Percentiles rank a stretch among this genome's conserved stretches.
Conservation (phyloP, 2,888 invertebrate species). For the Cyclophora punctaria region DNA sequence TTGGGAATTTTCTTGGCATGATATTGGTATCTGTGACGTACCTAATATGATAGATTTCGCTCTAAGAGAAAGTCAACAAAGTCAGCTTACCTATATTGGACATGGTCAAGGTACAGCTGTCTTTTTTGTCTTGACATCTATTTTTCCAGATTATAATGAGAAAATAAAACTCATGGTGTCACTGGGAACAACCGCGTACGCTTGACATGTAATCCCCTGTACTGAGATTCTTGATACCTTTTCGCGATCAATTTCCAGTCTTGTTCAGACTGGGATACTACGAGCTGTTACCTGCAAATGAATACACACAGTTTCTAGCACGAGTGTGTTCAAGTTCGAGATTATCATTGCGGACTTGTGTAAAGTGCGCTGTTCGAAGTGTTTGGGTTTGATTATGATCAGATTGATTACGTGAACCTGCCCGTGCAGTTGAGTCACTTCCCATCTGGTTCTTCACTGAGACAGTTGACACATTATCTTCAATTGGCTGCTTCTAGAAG, state of each 20-base stretch:
- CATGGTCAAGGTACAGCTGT: constrained; percentile 81
- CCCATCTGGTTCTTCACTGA: constrained; percentile 54
- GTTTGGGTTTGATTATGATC: constrained; percentile 20
- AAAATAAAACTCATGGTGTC: constrained; percentile 75
- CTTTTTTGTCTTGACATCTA: constrained; percentile 77
- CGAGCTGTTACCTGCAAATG: constrained; percentile 2
- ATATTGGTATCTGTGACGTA: constrained; percentile 82
- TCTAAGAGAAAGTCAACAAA: constrained; percentile 59
- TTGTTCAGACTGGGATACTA: neutral
- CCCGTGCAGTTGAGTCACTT: constrained; percentile 20
- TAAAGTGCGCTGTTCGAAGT: constrained; percentile 11
- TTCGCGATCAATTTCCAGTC: neutral
- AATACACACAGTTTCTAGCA: neutral
- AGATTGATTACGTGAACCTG: constrained; percentile 18
- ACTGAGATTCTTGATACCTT: neutral
- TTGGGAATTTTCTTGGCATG: constrained; percentile 82
- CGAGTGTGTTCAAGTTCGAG: neutral
- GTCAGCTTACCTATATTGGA: constrained; percentile 79
- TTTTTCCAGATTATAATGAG: constrained; percentile 73
- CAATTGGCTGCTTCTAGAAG: constrained; percentile 20
- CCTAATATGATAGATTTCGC: constrained; percentile 83
- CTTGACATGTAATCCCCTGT: constrained; percentile 45
- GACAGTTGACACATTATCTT: constrained; percentile 41
- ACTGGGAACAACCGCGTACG: constrained; percentile 76
- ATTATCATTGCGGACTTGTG: constrained; percentile 8